These are phyloP conservation scores for Bradypus variegatus DNA, from an alignment of 2,797 vertebrate genomes.

Conservation along the genomic window DNA sequence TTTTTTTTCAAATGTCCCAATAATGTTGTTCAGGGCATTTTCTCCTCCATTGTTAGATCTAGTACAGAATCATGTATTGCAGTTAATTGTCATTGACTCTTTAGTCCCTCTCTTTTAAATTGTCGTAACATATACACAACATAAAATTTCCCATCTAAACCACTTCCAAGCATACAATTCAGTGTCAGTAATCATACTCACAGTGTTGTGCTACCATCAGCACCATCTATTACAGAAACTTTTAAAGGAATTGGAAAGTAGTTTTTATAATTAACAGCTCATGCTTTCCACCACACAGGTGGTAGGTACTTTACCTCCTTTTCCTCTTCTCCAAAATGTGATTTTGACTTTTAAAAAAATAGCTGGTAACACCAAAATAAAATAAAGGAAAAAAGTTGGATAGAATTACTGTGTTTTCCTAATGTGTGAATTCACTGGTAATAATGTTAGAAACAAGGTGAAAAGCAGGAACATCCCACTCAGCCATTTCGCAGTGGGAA, in stretches of 20 bases:
- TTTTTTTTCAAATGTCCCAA: no score
- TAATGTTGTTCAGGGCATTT: no score
- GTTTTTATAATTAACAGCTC: neutral
- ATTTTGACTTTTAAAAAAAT: neutral
- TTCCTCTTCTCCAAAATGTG: neutral
- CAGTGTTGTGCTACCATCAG: no score
- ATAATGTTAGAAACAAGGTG: neutral
- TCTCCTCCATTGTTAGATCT: no score
- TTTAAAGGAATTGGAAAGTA: neutral
- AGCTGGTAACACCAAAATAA: neutral
- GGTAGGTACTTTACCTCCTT: neutral
- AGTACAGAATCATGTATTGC: no score
- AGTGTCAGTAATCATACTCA: no score
- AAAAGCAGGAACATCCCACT: neutral
- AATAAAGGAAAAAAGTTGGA: neutral
- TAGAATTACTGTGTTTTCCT: neutral
- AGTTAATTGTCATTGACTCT: no score
- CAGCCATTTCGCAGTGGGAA: accelerated
- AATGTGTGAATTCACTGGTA: neutral
- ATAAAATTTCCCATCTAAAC: no score
- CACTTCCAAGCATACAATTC: no score
- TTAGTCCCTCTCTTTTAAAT: no score
- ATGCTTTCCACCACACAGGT: neutral
- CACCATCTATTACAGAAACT: no score
- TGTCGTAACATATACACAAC: no score